Base-by-base conservation (phyloP, 2,113 vertebrate genomes). In the Chascanopsetta lugubris region DNA sequence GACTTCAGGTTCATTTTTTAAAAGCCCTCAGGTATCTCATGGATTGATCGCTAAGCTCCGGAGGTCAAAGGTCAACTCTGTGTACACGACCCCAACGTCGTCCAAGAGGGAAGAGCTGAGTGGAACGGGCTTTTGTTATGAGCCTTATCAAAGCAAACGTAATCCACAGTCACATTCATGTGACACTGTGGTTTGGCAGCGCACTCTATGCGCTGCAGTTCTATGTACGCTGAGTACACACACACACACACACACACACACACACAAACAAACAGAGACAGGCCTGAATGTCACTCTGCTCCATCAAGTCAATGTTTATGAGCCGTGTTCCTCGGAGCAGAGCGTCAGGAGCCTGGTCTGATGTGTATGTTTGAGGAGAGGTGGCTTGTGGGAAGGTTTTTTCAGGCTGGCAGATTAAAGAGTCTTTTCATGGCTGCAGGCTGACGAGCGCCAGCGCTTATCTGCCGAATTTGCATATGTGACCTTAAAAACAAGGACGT, bases 231-330 rank as follows among this genome's bases (percentile, higher is more conserved):
- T 18, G 71, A 5, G 61, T 21, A 42, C 54, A 62, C 63, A 66
- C 50, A 56, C 42, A 48, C 64, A 74, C 53, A 70, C 48, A 45
- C 56, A 56, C 27, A 46, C 3, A 21, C 30, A 57, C n/a, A 32
- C n/a, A n/a, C n/a, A n/a, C n/a, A n/a, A n/a, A n/a, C n/a, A n/a
- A n/a, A 42, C 3, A 30, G n/a, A 1, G n/a, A 21, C 0, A 26
- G n/a, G 29, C 10, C 1, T 8, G 56, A 75, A 76, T 75, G 59
- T 82, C 71, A 76, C 74, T 40, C 66, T 53, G 61, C 62, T 66
- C 45, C 24, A 71, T 82, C 47, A 53, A 53, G 43, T 63, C 51
- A 58, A 49, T n/a, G n/a, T n/a, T n/a, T 48, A 40, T 63, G 57
- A 38, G 57, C 32, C 9, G 38, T 6, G 34, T 53, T 71, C 40